Conservation (phyloP, 2,797 vertebrate species). For the Typhlichthys subterraneus region DNA sequence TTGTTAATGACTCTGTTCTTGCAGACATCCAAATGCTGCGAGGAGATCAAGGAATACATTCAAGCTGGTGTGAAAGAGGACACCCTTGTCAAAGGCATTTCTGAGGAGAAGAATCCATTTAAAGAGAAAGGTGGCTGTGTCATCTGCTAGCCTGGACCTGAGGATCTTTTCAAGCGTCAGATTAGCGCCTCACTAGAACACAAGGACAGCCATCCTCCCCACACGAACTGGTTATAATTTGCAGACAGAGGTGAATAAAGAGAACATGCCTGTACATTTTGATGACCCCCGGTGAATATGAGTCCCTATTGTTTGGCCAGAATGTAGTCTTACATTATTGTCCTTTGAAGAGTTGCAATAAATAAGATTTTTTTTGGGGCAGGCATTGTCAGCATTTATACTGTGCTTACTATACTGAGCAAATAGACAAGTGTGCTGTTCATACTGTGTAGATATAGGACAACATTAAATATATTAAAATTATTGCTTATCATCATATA, state of each 20-base stretch:
- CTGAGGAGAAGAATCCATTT: slow-evolving; percentile 97
- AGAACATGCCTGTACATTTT: slow-evolving; percentile 41
- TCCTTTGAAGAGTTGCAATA: slow-evolving; percentile 52
- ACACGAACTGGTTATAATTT: slow-evolving; percentile 50
- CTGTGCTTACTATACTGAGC: slow-evolving; percentile 36
- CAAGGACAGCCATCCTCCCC: slow-evolving; percentile 56
- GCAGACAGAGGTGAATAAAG: slow-evolving; percentile 53
- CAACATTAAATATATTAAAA: slow-evolving; percentile 52
- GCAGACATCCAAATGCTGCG: slow-evolving; percentile 95
- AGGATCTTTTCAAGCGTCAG: slow-evolving; percentile 59
- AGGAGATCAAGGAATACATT: slow-evolving; percentile 94
- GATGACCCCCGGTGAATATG: slow-evolving; percentile 44
- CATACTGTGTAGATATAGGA: slow-evolving; percentile 30
- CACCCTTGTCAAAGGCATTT: slow-evolving; percentile 90
- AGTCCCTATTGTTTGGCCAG: slow-evolving; percentile 29
- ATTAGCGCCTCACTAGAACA: slow-evolving; percentile 56
- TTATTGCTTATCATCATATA: slow-evolving; percentile 47
- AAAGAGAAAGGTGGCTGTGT: slow-evolving; percentile 97
- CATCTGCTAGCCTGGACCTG: slow-evolving; percentile 81
- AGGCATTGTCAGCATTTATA: slow-evolving; percentile 33
- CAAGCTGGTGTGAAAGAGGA: slow-evolving; percentile 88
- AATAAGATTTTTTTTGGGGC: slow-evolving; percentile 50
- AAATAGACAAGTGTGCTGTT: slow-evolving; percentile 44
- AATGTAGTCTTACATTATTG: slow-evolving; percentile 42
- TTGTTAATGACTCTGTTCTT: slow-evolving; percentile 18